Percentiles rank a stretch among this genome's conserved stretches.
Evolutionary conservation across 2,888 invertebrate genomes (phyloP).

Genomic region (Leptinotarsa tumamoca): DNA sequence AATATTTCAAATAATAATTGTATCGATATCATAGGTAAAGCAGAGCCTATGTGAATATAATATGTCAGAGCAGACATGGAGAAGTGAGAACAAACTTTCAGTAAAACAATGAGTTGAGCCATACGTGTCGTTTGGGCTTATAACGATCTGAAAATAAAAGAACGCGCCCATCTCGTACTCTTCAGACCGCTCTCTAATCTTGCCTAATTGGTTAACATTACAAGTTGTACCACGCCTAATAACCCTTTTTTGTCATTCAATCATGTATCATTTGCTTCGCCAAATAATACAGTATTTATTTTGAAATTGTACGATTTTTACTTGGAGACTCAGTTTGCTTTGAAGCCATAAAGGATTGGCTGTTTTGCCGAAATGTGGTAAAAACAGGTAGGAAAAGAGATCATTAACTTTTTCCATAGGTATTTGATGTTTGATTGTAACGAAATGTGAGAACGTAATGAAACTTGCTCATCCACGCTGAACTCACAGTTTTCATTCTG

Average conservation of each 20-base stretch:
- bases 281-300: constrained; percentile 39
- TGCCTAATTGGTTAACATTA: constrained; percentile 37
- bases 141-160: constrained; percentile 31
- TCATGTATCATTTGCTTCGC: constrained; percentile 37
- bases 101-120: constrained; percentile 24
- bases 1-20: too few relatives aligned
- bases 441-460: constrained; percentile 17
- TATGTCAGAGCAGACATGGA: neutral
- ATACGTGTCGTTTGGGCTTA: constrained; percentile 26
- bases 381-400: constrained; percentile 7
- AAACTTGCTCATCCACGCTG: constrained; percentile 5
- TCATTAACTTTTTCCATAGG: constrained; percentile 5
- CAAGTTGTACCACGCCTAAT: constrained; percentile 31
- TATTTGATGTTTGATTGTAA: neutral
- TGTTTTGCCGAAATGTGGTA: constrained; percentile 11
- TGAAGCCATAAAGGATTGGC: neutral
- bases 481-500: neutral
- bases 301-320: constrained; percentile 30
- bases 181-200: constrained; percentile 42
- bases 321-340: constrained; percentile 4
- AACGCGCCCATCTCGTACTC: constrained; percentile 32
- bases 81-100: constrained; percentile 8
- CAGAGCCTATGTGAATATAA: neutral
- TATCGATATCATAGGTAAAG: too few relatives aligned
- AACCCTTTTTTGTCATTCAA: constrained; percentile 35